Evolutionary conservation across 2,113 vertebrate genomes (phyloP), one percentile per base, ranked within the genome.

Genomic region (Ivindomyrus marchei): DNA sequence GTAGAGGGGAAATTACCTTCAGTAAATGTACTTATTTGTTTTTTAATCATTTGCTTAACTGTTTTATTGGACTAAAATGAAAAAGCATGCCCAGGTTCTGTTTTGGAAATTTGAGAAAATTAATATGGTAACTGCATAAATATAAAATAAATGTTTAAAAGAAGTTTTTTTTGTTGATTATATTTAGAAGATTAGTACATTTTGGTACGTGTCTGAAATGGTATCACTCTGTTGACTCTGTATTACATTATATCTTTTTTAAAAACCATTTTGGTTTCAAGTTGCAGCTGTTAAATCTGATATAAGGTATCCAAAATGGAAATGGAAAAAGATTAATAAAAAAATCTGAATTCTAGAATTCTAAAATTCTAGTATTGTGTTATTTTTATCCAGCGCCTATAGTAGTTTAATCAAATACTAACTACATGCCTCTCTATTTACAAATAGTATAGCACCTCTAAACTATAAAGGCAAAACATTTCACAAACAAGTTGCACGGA

Each of bases 401-500:
- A 93, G 90, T 92, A 92, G 92, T 93, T 92, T 93, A 93, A 93
- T 93, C 92, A 93, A 94, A 93, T 92, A 92, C 91, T 91, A 92
- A 92, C 93, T 94, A 92, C 92, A 91, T 93, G 93, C 92, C 92
- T 92, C 91, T 92, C 92, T 94, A 93, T 94, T 93, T 93, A 92
- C 93, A 92, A 93, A 94, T 93, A 93, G 91, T 93, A 93, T 94
- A 93, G 93, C 95, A 94, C 94, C 93, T 95, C 92, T 92, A 92
- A 92, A 93, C 94, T 92, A 91, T 94, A 94, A 95, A 94, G 92
- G 94, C 93, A 94, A 93, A 95, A 95, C 93, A 93, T 94, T 93
- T 94, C 91, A 93, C 93, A 94, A 94, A 94, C 93, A 94, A 94
- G 93, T 95, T 94, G 92, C 93, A 95, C 94, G 94, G 94, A 95